Conservation (phyloP, 2,113 vertebrate genomes). For the Etia nguti region DNA sequence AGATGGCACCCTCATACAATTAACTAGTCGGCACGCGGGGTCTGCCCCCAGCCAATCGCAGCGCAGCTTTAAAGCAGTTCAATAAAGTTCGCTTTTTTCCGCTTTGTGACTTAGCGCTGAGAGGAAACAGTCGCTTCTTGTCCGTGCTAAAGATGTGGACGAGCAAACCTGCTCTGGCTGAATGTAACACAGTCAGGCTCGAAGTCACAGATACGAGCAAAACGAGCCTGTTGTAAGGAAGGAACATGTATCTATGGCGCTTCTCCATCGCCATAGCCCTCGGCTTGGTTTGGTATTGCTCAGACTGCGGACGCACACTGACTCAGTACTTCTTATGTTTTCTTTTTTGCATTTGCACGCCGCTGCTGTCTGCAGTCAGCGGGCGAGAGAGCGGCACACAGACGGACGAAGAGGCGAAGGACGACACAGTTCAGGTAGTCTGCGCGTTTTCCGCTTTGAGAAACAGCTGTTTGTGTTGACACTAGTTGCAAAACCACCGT, state of each 20-base stretch:
- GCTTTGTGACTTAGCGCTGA: not conserved
- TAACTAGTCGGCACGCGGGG: not conserved
- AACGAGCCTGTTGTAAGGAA: not conserved
- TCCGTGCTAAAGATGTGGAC: not conserved
- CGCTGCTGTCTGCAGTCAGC: not conserved
- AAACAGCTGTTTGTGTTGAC: not conserved
- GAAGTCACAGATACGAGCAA: not conserved
- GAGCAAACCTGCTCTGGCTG: not conserved
- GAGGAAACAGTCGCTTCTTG: not conserved
- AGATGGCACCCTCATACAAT: conserved; percentile 31
- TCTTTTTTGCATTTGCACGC: conserved; percentile 20
- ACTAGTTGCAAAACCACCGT: not conserved
- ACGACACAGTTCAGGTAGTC: conserved; percentile 28
- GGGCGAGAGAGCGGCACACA: conserved; percentile 57
- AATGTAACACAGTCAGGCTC: not conserved
- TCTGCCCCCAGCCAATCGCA: conserved; percentile 51
- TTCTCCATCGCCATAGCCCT: conserved; percentile 40
- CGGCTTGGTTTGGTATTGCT: conserved; percentile 58
- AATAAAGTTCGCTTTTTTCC: conserved; percentile 8
- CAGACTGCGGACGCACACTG: conserved; percentile 31
- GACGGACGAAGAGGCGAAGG: conserved; percentile 42
- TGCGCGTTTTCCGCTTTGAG: not conserved
- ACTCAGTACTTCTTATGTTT: conserved; percentile 31
- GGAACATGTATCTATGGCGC: conserved; percentile 54
- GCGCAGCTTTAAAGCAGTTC: not conserved